Evolutionary conservation across 1,140 invertebrate genomes (phyloP).

Genomic region (Platyscapa corneri): DNA sequence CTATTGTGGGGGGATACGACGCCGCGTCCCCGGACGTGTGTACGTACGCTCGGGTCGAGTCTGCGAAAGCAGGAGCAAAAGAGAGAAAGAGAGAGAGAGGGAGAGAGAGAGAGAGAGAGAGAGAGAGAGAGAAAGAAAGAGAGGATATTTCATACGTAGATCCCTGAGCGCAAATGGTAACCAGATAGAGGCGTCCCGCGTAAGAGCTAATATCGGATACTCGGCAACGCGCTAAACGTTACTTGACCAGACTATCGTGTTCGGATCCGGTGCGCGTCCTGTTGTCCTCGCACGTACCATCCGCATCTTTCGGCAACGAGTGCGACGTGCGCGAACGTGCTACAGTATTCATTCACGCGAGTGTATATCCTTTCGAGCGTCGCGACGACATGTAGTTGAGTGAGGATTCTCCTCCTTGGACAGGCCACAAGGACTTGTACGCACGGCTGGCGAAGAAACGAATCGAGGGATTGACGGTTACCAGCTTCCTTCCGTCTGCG

Average conservation of each 20-base stretch:
- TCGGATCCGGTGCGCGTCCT: background rate
- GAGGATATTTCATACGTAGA: background rate
- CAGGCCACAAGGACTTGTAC: background rate
- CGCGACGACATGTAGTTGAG: background rate
- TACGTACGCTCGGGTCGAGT: background rate
- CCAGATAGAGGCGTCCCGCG: conserved; percentile 15
- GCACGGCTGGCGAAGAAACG: background rate
- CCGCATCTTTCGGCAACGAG: too few species aligned
- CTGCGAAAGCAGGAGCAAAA: background rate
- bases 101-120: background rate
- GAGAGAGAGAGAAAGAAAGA: background rate
- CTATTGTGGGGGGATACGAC: conserved; percentile 71
- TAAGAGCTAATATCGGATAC: conserved; percentile 6
- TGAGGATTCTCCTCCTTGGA: background rate
- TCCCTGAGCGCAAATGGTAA: conserved; percentile 14
- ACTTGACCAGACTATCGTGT: background rate
- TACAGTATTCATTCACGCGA: too few species aligned
- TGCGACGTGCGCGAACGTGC: too few species aligned
- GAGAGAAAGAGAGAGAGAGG: conserved; percentile 9
- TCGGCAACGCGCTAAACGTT: background rate
- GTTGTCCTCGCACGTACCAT: too few species aligned
- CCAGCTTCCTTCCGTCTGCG: conserved; percentile 56
- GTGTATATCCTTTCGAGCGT: too few species aligned
- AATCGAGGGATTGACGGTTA: background rate
- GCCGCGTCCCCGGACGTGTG: background rate